Base-by-base conservation (phyloP, 2,113 vertebrate genomes). In the Pelobates fuscus region DNA sequence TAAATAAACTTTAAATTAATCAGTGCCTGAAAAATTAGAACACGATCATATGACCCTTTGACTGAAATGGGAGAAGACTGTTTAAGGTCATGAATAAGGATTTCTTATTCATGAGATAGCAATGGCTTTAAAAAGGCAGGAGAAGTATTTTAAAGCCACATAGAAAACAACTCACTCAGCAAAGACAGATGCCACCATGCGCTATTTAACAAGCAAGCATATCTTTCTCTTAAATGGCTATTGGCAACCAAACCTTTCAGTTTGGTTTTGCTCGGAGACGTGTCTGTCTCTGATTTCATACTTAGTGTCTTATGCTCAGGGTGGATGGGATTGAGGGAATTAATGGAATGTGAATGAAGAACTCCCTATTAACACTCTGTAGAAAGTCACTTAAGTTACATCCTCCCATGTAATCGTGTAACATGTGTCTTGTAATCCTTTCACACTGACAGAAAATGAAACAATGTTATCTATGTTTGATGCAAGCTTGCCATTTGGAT, bases 201-300 rank as follows among this genome's bases (percentile, higher is more conserved):
- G 25, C 52, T 52, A 77, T 68, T 58, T 49, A 18, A 68, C 41
- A 29, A 25, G 54, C 20, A 2, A 11, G 65, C 73, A 77, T 77
- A 77, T 46, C 73, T 77, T 77, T 41, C 66, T 77, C 73, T 77
- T 77, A 77, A 64, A 77, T 67, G 73, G 73, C 44, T 46, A 55
- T 59, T 75, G 72, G 72, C 62, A 57, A 52, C 14, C 24, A 24
- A 37, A 18, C 24, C 54, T 14, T 27, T 58, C 2, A 5, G 25
- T 66, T 30, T 41, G 32, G 32, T 15, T 26, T 57, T 12, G 25
- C 62, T 44, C 6, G 29, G 26, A 58, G 62, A 59, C 32, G 15
- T 10, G 32, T 18, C 43, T n/a, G 25, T 76, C 55, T 76, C 73
- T 68, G 41, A 58, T 77, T 68, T 68, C 54, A 52, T 52, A 29